Conservation (phyloP, 1,140 invertebrate species). For the Orius laevigatus region DNA sequence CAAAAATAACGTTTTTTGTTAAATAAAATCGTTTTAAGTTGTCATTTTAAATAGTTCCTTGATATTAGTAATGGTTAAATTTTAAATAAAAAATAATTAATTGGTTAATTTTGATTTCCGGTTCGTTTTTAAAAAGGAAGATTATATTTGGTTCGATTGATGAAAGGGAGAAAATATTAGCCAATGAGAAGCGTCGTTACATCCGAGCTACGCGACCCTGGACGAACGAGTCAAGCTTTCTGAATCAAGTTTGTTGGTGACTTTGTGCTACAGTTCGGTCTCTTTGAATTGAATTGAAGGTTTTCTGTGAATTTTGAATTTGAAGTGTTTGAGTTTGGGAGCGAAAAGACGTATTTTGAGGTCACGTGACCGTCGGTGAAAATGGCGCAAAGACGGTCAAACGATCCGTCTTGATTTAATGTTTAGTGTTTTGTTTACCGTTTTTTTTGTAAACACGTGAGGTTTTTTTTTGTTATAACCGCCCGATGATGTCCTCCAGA, state of each 20-base stretch:
- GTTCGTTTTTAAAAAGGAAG: constrained; percentile 2
- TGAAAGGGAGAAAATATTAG: constrained; percentile 10
- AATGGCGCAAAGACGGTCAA: constrained; percentile 41
- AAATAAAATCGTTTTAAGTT: no score
- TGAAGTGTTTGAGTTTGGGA: constrained; percentile 15
- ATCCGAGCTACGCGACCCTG: neutral
- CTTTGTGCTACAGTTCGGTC: constrained; percentile 33
- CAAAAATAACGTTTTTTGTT: constrained; percentile 9
- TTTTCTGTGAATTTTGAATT: constrained; percentile 23
- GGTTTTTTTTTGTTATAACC: constrained; percentile 29
- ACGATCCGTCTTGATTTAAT: constrained; percentile 32
- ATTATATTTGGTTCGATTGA: constrained; percentile 12
- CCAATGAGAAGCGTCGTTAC: constrained; percentile 18
- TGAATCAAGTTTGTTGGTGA: constrained; percentile 24
- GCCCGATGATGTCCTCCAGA: constrained; percentile 55
- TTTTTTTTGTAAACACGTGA: constrained; percentile 41
- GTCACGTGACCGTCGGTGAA: constrained; percentile 40
- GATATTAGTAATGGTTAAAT: neutral
- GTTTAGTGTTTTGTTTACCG: constrained; percentile 33
- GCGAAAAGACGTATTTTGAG: neutral
- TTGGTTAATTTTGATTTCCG: neutral
- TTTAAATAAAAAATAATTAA: neutral
- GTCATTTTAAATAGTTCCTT: neutral
- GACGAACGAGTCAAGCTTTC: neutral
- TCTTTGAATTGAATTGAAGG: constrained; percentile 38